Evolutionary conservation across 2,113 vertebrate genomes (phyloP), one percentile per base, ranked within the genome.

Genomic region (Callocephalon fimbriatum): DNA sequence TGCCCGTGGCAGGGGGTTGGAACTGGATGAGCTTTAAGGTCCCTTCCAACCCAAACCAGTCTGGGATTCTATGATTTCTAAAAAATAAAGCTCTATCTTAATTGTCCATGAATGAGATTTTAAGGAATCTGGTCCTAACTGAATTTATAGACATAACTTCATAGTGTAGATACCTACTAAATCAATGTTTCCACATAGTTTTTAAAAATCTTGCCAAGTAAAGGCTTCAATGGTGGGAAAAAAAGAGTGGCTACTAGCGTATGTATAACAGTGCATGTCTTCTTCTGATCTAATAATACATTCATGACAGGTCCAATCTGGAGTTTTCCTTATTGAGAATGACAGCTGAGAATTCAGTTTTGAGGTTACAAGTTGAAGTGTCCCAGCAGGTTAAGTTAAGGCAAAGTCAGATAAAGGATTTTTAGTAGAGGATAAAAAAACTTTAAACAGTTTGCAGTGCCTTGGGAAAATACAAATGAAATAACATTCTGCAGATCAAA

Each of bases 291-390:
- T 71, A 68, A 72, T 54, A 74, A 90, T 47, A 73, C 67, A 83
- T 18, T 51, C 50, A 58, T 48, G 73, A 92, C 88, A 92, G 67
- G 71, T 63, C 67, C 71, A 80, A 63, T 86, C 72, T 91, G 92
- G 76, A 88, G 47, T 45, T 88, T 93, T 92, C 71, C 84, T 80
- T 50, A 95, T 44, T 73, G 86, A 95, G 70, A 93, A 89, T 76
- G 94, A 93, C 96, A 98, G 96, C 85, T 88, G 89, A 94, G 95
- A 95, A 96, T 82, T 88, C 88, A 90, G 92, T 92, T 74, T 92
- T 92, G 77, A 96, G 73, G 58, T 86, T 96, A 83, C 63, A 95
- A 94, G 82, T 15, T 54, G 42, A 96, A 94, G 53, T 95, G 95
- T 86, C 95, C 97, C 71, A 88, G 86, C 27, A 58, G 86, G 86